phyloP scores from a whole-genome alignment of 2,888 invertebrate species.

The Chrysolina oricalcia region DNA sequence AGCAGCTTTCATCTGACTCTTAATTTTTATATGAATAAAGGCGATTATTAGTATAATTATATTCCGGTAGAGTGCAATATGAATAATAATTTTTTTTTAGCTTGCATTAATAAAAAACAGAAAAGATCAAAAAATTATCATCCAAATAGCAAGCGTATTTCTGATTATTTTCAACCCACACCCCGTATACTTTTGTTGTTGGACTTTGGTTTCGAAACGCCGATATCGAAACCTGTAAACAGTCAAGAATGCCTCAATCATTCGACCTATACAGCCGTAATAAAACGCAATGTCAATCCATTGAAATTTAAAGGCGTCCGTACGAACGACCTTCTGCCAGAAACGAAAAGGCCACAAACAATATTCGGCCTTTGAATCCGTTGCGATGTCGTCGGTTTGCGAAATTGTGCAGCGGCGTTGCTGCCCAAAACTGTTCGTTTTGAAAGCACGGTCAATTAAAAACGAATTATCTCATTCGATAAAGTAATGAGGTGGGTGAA shows the following conservation, averaged over 20 bases:
- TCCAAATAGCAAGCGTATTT: too few species aligned
- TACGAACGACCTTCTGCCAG: slow-evolving; percentile 10
- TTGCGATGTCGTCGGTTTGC: slow-evolving; percentile 1
- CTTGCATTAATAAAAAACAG: too few species aligned
- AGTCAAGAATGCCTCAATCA: slow-evolving; percentile 3
- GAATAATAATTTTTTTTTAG: too few species aligned
- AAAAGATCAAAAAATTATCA: too few species aligned
- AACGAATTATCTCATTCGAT: slow-evolving; percentile 4
- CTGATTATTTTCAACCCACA: background rate
- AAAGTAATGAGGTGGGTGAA: slow-evolving; percentile 14
- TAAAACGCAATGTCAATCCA: slow-evolving; percentile 16
- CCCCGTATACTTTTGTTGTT: background rate
- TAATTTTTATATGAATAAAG: too few species aligned
- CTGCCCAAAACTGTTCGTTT: background rate
- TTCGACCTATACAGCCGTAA: slow-evolving; percentile 1
- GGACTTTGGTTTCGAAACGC: background rate
- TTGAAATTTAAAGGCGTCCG: slow-evolving; percentile 16
- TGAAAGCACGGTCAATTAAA: slow-evolving; percentile 18
- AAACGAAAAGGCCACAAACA: slow-evolving; percentile 11
- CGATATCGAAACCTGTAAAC: background rate
- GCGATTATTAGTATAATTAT: too few species aligned
- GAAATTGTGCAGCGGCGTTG: slow-evolving; percentile 5
- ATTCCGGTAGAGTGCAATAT: too few species aligned
- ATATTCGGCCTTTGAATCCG: slow-evolving; percentile 16
- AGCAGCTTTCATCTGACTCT: too few species aligned